Evolutionary conservation across 2,797 vertebrate species (phyloP).

Genomic region (Pagetopsis macropterus): DNA sequence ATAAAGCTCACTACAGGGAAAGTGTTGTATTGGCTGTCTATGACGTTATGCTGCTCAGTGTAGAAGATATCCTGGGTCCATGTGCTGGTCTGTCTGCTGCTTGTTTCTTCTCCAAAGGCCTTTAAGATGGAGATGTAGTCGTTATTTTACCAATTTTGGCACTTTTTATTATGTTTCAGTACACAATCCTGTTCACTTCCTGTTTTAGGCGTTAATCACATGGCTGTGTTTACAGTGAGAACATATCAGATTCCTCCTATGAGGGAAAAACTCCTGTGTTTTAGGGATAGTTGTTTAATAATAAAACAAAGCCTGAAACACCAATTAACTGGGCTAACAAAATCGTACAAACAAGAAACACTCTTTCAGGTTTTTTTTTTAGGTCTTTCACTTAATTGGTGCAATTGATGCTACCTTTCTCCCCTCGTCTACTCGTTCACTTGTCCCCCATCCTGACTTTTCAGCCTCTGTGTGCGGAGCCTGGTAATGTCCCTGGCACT

Average conservation of each 20-base stretch:
- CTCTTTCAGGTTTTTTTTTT: background rate
- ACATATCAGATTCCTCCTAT: background rate
- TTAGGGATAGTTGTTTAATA: background rate
- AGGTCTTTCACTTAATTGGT: background rate
- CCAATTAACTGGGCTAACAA: slow-evolving; percentile 3
- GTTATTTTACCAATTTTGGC: background rate
- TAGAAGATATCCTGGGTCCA: background rate
- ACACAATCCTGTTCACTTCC: too few relatives aligned
- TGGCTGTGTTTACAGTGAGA: background rate
- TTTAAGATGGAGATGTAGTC: background rate
- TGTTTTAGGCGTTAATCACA: too few relatives aligned
- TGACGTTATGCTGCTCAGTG: background rate
- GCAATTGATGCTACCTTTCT: background rate
- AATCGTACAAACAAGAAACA: background rate
- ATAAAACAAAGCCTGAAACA: background rate
- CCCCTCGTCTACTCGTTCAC: background rate
- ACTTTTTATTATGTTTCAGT: too few relatives aligned
- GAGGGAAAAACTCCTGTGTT: too few relatives aligned
- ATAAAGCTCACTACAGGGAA: slow-evolving; percentile 22
- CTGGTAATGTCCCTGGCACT: slow-evolving; percentile 17
- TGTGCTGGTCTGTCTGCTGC: background rate
- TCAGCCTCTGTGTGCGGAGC: slow-evolving; percentile 25
- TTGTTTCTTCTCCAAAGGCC: background rate
- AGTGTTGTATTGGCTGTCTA: slow-evolving; percentile 2
- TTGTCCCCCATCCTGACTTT: background rate